Evolutionary conservation across 1,140 invertebrate genomes (phyloP), one percentile per base, ranked within the genome.

Genomic region (Drosophila repletoides): DNA sequence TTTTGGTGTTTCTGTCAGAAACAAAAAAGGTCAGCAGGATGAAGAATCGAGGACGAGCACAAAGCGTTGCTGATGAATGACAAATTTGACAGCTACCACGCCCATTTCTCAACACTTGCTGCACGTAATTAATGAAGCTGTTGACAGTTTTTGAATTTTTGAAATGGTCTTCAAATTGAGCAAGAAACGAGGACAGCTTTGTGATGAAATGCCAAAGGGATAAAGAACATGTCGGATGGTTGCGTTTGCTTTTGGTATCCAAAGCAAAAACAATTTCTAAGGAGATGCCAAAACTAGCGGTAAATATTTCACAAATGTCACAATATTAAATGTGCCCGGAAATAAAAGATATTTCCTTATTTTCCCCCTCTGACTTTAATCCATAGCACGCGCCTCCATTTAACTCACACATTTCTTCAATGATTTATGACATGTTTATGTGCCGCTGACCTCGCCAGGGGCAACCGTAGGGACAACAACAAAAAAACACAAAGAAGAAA

Each of bases 361-460:
- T 55, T 45, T 6, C 21, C 24, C 1, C 10, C 55, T 49, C n/a
- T 29, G 24, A 5, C 28, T 43, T 28, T 60, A 65, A 70, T 51
- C 70, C 66, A 19, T 12, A 60, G 69, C 77, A 77, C 77, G 64
- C 63, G 77, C 69, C 77, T 61, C 46, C 58, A 60, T 33, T 70
- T 51, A 45, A 58, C 61, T 59, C 72, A 49, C 40, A 49, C 70
- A 61, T 60, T 51, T 33, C 52, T 33, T 38, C 49, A 26, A 81
- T 81, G 79, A 81, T 81, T 81, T 81, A 81, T 84, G 77, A 53
- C 69, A 81, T 81, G 77, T 81, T 81, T 81, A 84, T 84, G 73
- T 84, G 72, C 73, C 79, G 72, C 77, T 81, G 79, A 81, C 79
- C 77, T 81, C 73, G 73, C 73, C 69, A 65, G 72, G 60, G 58